These are phyloP conservation scores for Exocentrus adspersus DNA, from an alignment of 2,888 invertebrate species.

Conservation along the genomic window DNA sequence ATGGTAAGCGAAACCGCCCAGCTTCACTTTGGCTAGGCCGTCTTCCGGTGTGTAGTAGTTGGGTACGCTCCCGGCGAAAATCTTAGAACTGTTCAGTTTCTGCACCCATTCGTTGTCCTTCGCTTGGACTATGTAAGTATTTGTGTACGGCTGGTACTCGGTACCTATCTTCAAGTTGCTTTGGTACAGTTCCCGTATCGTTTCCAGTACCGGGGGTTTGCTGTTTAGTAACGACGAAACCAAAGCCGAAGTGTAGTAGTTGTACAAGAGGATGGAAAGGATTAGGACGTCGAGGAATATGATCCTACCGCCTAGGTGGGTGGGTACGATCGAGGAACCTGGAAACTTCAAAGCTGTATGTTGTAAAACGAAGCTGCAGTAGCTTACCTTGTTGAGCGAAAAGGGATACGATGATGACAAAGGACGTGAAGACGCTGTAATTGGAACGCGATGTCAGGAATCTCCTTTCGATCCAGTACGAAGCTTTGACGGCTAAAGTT, in stretches of 20 bases:
- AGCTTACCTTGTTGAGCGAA: conserved; percentile 55
- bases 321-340: conserved; percentile 52
- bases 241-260: conserved; percentile 71
- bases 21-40: conserved; percentile 62
- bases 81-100: conserved; percentile 47
- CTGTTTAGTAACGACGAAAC: conserved; percentile 68
- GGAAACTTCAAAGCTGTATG: too few relatives aligned
- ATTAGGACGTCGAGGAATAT: conserved; percentile 53
- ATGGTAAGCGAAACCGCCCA: conserved; percentile 67
- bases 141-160: conserved; percentile 66
- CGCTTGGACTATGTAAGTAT: conserved; percentile 54
- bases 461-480: conserved; percentile 59
- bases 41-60: conserved; percentile 46
- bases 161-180: conserved; percentile 65
- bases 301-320: conserved; percentile 51
- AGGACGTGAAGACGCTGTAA: conserved; percentile 56
- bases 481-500: conserved; percentile 57
- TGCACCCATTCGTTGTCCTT: conserved; percentile 45
- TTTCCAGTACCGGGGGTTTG: conserved; percentile 65
- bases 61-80: conserved; percentile 36
- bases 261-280: conserved; percentile 65
- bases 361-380: neutral
- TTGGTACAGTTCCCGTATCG: conserved; percentile 65
- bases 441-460: conserved; percentile 58
- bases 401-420: conserved; percentile 52